These are phyloP conservation scores for Poecile montanus DNA, from an alignment of 2,797 vertebrate genomes.

Conservation along the genomic window DNA sequence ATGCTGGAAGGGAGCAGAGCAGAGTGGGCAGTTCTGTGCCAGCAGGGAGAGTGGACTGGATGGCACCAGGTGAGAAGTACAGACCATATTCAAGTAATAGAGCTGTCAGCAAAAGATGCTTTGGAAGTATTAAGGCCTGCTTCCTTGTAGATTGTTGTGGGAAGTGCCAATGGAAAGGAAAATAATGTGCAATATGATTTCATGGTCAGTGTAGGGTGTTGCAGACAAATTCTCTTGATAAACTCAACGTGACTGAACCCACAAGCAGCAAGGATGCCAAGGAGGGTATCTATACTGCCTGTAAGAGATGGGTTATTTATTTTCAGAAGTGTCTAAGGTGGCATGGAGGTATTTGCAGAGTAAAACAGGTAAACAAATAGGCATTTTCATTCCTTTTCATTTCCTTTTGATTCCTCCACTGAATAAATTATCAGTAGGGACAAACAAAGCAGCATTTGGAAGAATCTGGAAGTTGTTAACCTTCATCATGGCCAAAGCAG, in stretches of 20 bases:
- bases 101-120: background rate
- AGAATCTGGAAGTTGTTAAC: background rate
- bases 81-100: background rate
- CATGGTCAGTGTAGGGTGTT: background rate
- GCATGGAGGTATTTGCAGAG: background rate
- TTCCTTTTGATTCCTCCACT: background rate
- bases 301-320: background rate
- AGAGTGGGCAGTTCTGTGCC: background rate
- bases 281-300: background rate
- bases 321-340: background rate
- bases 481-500: background rate
- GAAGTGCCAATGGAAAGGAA: background rate
- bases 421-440: background rate
- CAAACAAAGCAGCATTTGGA: background rate
- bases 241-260: background rate
- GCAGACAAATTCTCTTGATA: background rate
- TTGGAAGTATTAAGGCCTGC: background rate
- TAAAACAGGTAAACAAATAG: background rate
- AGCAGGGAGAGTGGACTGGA: background rate
- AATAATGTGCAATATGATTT: background rate
- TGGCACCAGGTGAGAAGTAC: no score
- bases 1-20: background rate
- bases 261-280: background rate
- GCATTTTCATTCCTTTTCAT: background rate
- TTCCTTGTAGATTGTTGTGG: background rate